A percentile compares a stretch with the other conserved stretches of the same genome.
Evolutionary conservation across 2,888 invertebrate species (phyloP).

Genomic region (Limnephilus marmoratus): DNA sequence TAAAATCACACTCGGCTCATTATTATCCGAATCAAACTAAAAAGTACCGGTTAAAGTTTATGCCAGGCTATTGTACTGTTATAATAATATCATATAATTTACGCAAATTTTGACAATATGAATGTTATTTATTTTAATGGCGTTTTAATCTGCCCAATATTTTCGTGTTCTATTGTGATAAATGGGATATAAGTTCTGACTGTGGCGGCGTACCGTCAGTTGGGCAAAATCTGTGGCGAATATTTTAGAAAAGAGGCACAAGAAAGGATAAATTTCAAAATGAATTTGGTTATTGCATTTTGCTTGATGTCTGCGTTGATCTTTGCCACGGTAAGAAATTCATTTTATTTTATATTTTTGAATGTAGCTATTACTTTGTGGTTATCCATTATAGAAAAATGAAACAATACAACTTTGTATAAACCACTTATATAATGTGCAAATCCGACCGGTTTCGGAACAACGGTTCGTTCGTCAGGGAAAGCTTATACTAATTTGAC

Average conservation of each 20-base stretch:
- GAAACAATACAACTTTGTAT: no score
- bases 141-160: neutral
- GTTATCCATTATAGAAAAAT: no score
- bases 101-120: neutral
- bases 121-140: neutral
- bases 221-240: neutral
- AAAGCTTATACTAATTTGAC: no score
- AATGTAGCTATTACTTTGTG: no score
- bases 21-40: neutral
- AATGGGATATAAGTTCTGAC: neutral
- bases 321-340: neutral
- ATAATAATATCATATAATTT: neutral
- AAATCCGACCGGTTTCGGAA: no score
- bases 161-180: neutral
- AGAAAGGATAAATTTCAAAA: neutral
- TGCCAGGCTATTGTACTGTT: neutral
- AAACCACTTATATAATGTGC: no score
- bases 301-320: neutral
- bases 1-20: neutral
- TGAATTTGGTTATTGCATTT: neutral
- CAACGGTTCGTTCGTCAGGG: no score
- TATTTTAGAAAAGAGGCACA: neutral
- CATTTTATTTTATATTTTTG: no score
- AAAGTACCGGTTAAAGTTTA: neutral
- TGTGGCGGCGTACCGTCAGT: neutral